Evolutionary conservation across 2,797 vertebrate species (phyloP).

Genomic region (Phalloptychus januarius): DNA sequence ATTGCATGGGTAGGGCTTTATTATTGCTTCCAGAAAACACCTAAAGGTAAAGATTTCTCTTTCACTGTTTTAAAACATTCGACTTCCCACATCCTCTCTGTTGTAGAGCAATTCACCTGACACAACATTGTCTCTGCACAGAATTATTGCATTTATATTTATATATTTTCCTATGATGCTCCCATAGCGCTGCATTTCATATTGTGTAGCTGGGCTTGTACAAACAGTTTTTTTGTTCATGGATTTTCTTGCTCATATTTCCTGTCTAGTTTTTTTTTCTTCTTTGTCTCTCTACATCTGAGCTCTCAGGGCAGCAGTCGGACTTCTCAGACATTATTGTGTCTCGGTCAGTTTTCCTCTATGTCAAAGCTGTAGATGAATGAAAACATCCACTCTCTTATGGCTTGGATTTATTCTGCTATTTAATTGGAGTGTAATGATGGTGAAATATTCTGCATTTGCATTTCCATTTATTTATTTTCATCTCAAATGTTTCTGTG

Average conservation of each 20-base stretch:
- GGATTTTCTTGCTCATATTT: slow-evolving; percentile 53
- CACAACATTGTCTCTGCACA: slow-evolving; percentile 24
- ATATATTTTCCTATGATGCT: slow-evolving; percentile 35
- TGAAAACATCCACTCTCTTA: slow-evolving; percentile 52
- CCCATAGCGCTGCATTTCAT: slow-evolving; percentile 44
- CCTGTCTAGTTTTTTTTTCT: slow-evolving; percentile 40
- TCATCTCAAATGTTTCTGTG: slow-evolving; percentile 16
- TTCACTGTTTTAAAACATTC: slow-evolving; percentile 28
- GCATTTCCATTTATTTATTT: slow-evolving; percentile 6
- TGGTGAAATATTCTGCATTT: slow-evolving; percentile 16
- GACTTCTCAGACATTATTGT: slow-evolving; percentile 57
- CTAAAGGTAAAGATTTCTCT: slow-evolving; percentile 9
- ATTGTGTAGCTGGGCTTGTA: slow-evolving; percentile 44
- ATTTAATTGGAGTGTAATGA: slow-evolving; percentile 37
- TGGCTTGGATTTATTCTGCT: slow-evolving; percentile 47
- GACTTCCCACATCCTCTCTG: slow-evolving; percentile 34
- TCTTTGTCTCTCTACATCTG: slow-evolving; percentile 40
- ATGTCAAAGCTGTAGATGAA: slow-evolving; percentile 60
- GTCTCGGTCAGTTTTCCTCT: slow-evolving; percentile 56
- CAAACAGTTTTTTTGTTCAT: slow-evolving; percentile 40
- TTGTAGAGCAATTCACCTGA: slow-evolving; percentile 43
- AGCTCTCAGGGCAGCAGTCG: slow-evolving; percentile 49
- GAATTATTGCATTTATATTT: slow-evolving; percentile 51
- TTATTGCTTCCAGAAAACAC: neutral
- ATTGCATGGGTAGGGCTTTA: neutral